These are phyloP conservation scores for Plumapathes pennacea DNA, from an alignment of 92 coral and sea anemone genomes.

Conservation along the genomic window DNA sequence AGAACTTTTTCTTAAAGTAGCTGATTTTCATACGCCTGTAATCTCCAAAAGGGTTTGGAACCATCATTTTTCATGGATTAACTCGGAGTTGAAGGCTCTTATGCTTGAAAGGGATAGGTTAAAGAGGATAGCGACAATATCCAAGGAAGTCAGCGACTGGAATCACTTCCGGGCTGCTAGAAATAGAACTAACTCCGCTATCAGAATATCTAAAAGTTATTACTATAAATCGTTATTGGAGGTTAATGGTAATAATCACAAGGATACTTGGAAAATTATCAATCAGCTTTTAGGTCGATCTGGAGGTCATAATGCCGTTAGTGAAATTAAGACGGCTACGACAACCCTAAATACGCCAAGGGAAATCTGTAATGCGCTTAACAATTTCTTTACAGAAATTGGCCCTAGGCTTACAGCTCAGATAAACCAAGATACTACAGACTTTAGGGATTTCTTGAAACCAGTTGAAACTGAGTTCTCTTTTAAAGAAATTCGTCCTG, in stretches of 20 bases:
- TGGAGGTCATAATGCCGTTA: neutral
- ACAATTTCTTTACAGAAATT: conserved; percentile 6
- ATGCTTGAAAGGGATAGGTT: conserved; percentile 5
- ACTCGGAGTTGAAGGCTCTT: conserved; percentile 1
- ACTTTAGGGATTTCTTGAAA: neutral
- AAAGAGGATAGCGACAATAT: neutral
- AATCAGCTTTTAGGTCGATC: neutral
- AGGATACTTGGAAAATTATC: neutral
- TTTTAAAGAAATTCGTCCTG: conserved; percentile 2
- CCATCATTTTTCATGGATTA: conserved; percentile 1
- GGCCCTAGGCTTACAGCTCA: conserved; percentile 3
- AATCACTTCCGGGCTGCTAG: neutral
- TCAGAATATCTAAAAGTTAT: neutral
- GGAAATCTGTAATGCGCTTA: no score
- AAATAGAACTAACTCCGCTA: neutral
- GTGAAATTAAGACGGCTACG: neutral
- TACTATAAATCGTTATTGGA: neutral
- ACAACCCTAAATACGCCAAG: neutral
- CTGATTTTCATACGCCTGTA: neutral
- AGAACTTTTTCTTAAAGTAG: conserved; percentile 1
- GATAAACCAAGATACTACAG: neutral
- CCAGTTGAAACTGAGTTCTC: conserved; percentile 1
- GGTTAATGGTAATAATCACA: neutral
- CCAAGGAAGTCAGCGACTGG: neutral
- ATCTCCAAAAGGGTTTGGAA: neutral